phyloP scores from a whole-genome alignment of 1,140 invertebrate genomes.

The Babylonia areolata region DNA sequence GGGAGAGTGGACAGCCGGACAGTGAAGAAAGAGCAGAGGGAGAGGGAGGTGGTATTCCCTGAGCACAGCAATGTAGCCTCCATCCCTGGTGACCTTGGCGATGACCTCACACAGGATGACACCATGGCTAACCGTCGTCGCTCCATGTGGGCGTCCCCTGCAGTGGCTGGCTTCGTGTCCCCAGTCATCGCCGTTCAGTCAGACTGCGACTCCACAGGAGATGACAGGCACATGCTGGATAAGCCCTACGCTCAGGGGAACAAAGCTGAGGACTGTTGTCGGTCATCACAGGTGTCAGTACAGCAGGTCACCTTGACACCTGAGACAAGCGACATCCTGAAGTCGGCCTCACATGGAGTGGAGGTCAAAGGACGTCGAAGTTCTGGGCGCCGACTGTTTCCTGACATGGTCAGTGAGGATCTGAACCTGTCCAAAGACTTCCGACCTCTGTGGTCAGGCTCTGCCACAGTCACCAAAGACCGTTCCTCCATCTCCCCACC shows the following conservation, averaged over 20 bases:
- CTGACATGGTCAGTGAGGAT: not conserved
- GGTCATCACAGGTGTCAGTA: not conserved
- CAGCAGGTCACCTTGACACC: not conserved
- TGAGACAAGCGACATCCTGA: not conserved
- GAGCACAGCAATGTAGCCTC: not conserved
- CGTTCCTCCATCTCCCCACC: not conserved
- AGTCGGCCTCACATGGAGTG: not conserved
- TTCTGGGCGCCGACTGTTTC: slow-evolving; percentile 22
- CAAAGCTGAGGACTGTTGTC: not conserved
- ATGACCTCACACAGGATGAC: not conserved
- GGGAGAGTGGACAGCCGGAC: not conserved
- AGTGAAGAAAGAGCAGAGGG: not conserved
- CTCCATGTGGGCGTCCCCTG: slow-evolving; percentile 40
- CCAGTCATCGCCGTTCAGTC: not conserved
- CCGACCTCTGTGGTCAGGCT: slow-evolving; percentile 24
- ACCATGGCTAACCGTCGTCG: not conserved
- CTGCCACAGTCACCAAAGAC: slow-evolving; percentile 37
- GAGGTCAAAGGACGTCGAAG: not conserved
- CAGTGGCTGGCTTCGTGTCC: slow-evolving; percentile 25
- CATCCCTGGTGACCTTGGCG: not conserved
- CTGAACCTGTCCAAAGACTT: not conserved
- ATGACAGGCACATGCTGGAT: not conserved
- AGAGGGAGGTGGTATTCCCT: not conserved
- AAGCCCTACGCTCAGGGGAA: not conserved
- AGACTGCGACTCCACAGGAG: slow-evolving; percentile 28